These are phyloP conservation scores for Pogonus chalceus DNA, from an alignment of 1,140 invertebrate species.

Conservation along the genomic window DNA sequence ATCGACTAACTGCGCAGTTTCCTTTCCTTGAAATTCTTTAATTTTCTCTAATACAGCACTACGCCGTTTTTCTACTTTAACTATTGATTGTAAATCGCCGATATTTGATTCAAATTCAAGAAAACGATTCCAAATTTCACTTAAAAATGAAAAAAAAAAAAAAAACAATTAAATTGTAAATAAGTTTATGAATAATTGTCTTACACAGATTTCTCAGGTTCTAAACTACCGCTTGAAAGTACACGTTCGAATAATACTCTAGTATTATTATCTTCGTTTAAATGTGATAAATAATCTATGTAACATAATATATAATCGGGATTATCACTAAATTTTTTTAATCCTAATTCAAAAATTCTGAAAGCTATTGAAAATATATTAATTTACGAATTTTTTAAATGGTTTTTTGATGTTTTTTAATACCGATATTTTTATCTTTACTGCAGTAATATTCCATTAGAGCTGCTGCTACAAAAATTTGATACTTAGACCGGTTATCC, in stretches of 20 bases:
- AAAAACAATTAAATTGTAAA: not conserved
- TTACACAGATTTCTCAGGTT: conserved; percentile 86
- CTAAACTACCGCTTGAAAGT: conserved; percentile 83
- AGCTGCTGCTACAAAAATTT: conserved; percentile 93
- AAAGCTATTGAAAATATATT: too few species aligned
- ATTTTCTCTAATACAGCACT: conserved; percentile 87
- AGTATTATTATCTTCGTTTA: conserved; percentile 99
- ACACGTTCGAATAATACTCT: conserved; percentile 95
- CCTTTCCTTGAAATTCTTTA: conserved; percentile 94
- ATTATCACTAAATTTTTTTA: conserved; percentile 92
- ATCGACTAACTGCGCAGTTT: conserved; percentile 91
- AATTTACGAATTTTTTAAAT: too few species aligned
- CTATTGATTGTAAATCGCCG: conserved; percentile 93
- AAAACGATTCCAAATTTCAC: conserved; percentile 97
- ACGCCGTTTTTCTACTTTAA: conserved; percentile 93
- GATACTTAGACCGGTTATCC: conserved; percentile 75
- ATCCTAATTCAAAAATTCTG: conserved; percentile 93
- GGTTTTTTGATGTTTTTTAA: too few species aligned
- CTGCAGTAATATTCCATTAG: conserved; percentile 99
- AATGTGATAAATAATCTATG: conserved; percentile 93
- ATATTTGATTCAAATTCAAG: conserved; percentile 98
- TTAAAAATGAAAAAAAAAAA: conserved; percentile 12
- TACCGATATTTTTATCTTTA: conserved; percentile 97
- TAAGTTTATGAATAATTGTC: conserved; percentile 26
- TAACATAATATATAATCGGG: conserved; percentile 93